Evolutionary conservation across 1,140 invertebrate species (phyloP).

Genomic region (Halesus radiatus): DNA sequence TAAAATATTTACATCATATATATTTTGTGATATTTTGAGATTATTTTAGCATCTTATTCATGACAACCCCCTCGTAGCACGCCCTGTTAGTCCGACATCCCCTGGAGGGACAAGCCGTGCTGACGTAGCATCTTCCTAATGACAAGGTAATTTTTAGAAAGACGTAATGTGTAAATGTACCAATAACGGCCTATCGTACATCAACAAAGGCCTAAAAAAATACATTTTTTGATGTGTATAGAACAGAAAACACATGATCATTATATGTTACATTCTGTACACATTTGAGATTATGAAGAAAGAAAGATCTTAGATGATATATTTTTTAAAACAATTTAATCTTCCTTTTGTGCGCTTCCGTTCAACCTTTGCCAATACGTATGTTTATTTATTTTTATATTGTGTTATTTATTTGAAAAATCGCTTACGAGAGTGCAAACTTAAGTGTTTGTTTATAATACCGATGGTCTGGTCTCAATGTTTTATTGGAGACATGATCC

Average conservation of each 20-base stretch:
- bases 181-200: neutral
- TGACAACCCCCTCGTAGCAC: neutral
- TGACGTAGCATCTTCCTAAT: too few species aligned
- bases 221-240: too few species aligned
- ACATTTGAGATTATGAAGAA: neutral
- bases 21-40: constrained; percentile 32
- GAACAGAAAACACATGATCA: neutral
- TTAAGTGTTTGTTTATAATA: neutral
- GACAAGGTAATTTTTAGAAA: too few species aligned
- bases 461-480: neutral
- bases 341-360: constrained; percentile 16
- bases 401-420: neutral
- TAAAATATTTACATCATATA: too few species aligned
- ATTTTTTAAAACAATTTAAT: neutral
- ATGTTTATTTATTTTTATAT: neutral
- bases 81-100: too few species aligned
- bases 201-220: neutral
- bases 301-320: neutral
- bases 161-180: neutral
- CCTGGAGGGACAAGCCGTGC: too few species aligned
- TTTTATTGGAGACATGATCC: neutral
- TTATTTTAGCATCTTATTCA: constrained; percentile 17
- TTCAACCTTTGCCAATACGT: constrained; percentile 4
- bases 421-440: neutral
- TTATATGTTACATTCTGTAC: neutral